Base-by-base conservation (phyloP, 1,140 invertebrate species). In the Dendrolimus kikuchii region DNA sequence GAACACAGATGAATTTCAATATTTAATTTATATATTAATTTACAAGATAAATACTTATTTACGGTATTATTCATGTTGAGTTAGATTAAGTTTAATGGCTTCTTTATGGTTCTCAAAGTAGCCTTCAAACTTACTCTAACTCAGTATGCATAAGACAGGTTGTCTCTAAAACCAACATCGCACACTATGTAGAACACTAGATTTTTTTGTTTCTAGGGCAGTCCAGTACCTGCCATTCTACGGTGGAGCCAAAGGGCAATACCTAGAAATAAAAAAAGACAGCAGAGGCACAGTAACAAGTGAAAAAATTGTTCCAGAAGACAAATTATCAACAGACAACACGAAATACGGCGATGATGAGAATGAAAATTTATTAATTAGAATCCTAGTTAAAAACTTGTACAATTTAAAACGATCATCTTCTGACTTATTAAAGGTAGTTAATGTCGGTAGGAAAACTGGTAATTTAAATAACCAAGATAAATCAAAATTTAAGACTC, bases 211-310 rank as follows among this genome's bases (percentile, higher is more conserved):
- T 66, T 76, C 74, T 46, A 68, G 56, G 38, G 55, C 68, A 23
- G 68, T 74, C 39, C 67, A 83, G 52, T 86, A 86, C 40, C 64
- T 90, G 9, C 89, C 89, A 40, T 93, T 90, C 73, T 93, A 93
- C 63, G 92, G 92, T 4, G 92, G 92, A 36, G 89, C 88, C 0
- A 90, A 90, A 62, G 92, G 92, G 3, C 89, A 91, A 72, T 89
- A 89, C 51, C 74, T 92, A 60, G 88, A 91, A 86, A 83, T 92
- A 40, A 88, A 87, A 38, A 88, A 89, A 68, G 85, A 88, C 38
- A 72, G 80, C 5, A 84, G 86, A 59, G 90, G 90, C 23, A 80
- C 71, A 36, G 72, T 89, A 0, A 74, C 88, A 5, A 88, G 85
- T n/a, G 81, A 89, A 50, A 88, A 86, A 44, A 79, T 88, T 6